Percentiles rank a stretch among this genome's conserved stretches.
phyloP scores from a whole-genome alignment of 2,797 vertebrate species.

The Mus minutoides region DNA sequence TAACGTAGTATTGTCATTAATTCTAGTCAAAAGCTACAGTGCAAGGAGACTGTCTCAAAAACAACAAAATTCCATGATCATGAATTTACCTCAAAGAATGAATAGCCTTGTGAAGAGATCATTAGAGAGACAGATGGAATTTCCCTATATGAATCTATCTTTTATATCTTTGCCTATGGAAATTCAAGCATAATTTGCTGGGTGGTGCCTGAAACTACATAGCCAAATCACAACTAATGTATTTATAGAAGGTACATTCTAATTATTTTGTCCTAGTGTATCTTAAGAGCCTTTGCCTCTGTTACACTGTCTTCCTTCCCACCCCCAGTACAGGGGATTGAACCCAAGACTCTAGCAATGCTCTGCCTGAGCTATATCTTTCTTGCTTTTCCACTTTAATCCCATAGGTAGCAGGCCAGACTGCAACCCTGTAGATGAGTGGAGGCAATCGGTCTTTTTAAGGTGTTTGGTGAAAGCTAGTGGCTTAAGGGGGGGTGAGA shows the following conservation, averaged over 20 bases:
- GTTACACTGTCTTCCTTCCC: neutral
- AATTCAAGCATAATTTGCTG: neutral
- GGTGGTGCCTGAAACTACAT: neutral
- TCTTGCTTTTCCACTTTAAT: neutral
- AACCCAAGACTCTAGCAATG: neutral
- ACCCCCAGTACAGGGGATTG: neutral
- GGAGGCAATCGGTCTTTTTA: neutral
- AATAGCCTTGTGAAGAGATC: neutral
- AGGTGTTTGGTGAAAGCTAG: conserved; percentile 1
- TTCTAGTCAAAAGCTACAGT: neutral
- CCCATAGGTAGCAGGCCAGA: neutral
- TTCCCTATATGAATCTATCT: neutral
- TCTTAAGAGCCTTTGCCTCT: conserved; percentile 35
- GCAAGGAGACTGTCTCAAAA: neutral
- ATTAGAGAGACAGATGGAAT: conserved; percentile 29
- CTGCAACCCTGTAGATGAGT: neutral
- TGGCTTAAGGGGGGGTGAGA: neutral
- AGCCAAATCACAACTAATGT: neutral
- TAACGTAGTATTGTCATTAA: neutral
- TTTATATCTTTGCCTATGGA: conserved; percentile 45
- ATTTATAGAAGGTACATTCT: neutral
- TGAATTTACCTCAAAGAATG: conserved; percentile 23
- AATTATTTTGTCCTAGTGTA: neutral
- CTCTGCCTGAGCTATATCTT: neutral
- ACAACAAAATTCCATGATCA: neutral